Evolutionary conservation across 1,140 invertebrate species (phyloP).

Genomic region (Eciton burchellii): DNA sequence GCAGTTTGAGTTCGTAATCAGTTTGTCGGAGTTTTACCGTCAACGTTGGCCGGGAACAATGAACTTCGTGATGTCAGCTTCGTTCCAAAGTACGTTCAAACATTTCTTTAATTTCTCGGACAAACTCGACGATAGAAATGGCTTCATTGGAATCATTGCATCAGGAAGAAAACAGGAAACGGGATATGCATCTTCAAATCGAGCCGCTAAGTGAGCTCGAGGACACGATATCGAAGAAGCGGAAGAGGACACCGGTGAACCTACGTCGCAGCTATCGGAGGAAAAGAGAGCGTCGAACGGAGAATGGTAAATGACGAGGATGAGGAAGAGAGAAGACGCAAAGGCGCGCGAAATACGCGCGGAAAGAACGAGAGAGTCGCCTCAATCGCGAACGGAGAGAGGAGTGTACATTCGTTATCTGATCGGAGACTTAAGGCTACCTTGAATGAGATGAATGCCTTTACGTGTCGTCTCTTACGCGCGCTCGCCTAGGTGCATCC

Average conservation of each 20-base stretch:
- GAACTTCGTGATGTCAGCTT: not conserved
- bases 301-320: slow-evolving; percentile 44
- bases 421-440: slow-evolving; percentile 83
- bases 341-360: slow-evolving; percentile 32
- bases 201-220: slow-evolving; percentile 6
- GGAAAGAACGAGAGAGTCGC: slow-evolving; percentile 54
- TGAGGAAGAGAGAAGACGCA: slow-evolving; percentile 57
- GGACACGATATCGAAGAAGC: slow-evolving; percentile 11
- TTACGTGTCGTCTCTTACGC: slow-evolving; percentile 84
- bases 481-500: slow-evolving; percentile 83
- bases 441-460: slow-evolving; percentile 85
- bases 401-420: slow-evolving; percentile 84
- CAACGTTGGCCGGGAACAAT: not conserved
- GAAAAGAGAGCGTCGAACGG: slow-evolving; percentile 16
- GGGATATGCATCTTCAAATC: not conserved
- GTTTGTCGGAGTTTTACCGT: slow-evolving; percentile 7
- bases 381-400: slow-evolving; percentile 64
- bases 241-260: not conserved
- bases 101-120: slow-evolving; percentile 28
- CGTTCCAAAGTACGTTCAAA: not conserved
- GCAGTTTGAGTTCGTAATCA: slow-evolving; percentile 35
- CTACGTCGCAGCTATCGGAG: not conserved
- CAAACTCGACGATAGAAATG: not conserved
- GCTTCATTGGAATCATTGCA: not conserved
- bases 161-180: slow-evolving; percentile 5